Evolutionary conservation across 1,140 invertebrate species (phyloP).

Genomic region (Rhizoglyphus robini): DNA sequence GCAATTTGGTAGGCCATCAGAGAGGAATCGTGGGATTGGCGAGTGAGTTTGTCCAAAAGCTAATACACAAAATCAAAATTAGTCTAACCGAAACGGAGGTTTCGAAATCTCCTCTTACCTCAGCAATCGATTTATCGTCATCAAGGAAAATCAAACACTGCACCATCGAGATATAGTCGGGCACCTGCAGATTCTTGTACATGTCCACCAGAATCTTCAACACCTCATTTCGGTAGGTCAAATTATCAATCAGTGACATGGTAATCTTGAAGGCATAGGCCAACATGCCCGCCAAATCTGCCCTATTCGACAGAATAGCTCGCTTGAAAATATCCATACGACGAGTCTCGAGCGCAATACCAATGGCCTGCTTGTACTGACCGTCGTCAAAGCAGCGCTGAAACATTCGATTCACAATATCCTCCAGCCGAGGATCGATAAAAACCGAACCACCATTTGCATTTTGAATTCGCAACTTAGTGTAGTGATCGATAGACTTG

Average conservation of each 20-base stretch:
- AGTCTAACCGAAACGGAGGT: background rate
- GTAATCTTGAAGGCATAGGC: slow-evolving; percentile 87
- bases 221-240: slow-evolving; percentile 76
- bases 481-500: slow-evolving; percentile 91
- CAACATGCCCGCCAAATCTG: slow-evolving; percentile 74
- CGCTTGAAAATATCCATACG: slow-evolving; percentile 90
- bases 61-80: background rate
- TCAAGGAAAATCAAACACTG: slow-evolving; percentile 93
- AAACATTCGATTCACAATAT: slow-evolving; percentile 93
- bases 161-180: slow-evolving; percentile 91
- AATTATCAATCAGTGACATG: slow-evolving; percentile 86
- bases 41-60: slow-evolving; percentile 17
- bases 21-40: slow-evolving; percentile 38
- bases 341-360: slow-evolving; percentile 82
- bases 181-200: slow-evolving; percentile 66
- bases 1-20: slow-evolving; percentile 98
- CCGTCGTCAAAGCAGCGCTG: slow-evolving; percentile 82
- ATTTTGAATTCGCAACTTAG: slow-evolving; percentile 57
- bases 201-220: slow-evolving; percentile 73
- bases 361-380: slow-evolving; percentile 82
- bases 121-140: slow-evolving; percentile 75
- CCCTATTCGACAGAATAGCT: slow-evolving; percentile 71
- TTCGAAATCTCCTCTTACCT: slow-evolving; percentile 40
- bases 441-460: slow-evolving; percentile 47
- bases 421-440: slow-evolving; percentile 76